Conservation (phyloP, 2,113 vertebrate genomes). For the Leuciscus idus region DNA sequence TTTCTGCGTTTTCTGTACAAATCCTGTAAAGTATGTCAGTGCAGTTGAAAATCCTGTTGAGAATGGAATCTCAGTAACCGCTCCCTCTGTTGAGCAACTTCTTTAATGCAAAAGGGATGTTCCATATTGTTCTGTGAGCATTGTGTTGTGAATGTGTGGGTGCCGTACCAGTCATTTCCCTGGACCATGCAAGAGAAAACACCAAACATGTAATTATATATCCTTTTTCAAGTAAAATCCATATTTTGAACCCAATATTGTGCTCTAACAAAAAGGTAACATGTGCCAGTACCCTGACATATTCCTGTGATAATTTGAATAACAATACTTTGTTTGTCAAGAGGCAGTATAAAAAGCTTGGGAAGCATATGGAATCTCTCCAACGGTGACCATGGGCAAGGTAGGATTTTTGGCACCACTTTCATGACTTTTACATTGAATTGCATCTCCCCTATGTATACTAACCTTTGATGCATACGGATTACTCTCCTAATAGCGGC, state of each 20-base stretch:
- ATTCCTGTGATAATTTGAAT: constrained; percentile 75
- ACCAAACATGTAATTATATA: constrained; percentile 76
- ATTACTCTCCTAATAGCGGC: not conserved
- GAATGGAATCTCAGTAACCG: constrained; percentile 58
- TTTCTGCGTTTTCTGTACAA: not conserved
- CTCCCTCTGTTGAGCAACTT: constrained; percentile 68
- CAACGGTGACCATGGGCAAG: constrained; percentile 81
- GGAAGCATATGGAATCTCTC: constrained; percentile 78
- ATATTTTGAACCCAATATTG: constrained; percentile 76
- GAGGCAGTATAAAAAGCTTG: constrained; percentile 77
- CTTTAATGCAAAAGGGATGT: constrained; percentile 72
- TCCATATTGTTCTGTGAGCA: constrained; percentile 76
- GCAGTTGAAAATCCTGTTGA: constrained; percentile 43
- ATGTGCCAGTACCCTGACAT: constrained; percentile 75
- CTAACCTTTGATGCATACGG: not conserved
- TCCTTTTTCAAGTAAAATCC: constrained; percentile 75
- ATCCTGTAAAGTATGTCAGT: not conserved
- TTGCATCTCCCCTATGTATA: not conserved
- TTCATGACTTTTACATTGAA: constrained; percentile 39
- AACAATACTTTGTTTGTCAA: constrained; percentile 79
- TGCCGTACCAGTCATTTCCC: constrained; percentile 78
- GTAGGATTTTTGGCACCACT: constrained; percentile 65
- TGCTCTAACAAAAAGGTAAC: constrained; percentile 73
- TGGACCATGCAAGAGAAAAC: constrained; percentile 74
- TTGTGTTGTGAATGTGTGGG: constrained; percentile 76